phyloP scores from a whole-genome alignment of 2,113 vertebrate species.

The Plectropomus leopardus region DNA sequence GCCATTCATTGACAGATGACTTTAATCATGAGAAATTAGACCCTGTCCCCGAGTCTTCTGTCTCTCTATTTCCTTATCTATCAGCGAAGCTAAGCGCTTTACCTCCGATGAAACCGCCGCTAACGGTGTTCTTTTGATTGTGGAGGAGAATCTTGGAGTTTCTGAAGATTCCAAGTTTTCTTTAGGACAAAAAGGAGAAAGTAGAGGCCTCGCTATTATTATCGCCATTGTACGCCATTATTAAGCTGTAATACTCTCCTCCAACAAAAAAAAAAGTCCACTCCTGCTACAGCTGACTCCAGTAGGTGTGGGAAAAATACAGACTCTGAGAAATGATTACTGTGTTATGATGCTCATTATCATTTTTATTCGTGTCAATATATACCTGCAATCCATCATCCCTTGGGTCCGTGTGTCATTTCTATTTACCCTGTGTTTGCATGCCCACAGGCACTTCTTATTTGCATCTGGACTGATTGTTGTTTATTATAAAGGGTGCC shows the following conservation, averaged over 20 bases:
- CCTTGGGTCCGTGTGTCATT: constrained; percentile 58
- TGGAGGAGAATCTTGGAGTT: constrained; percentile 23
- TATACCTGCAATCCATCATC: constrained; percentile 68
- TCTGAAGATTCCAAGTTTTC: constrained; percentile 45
- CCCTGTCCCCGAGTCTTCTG: constrained; percentile 16
- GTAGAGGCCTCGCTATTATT: neutral
- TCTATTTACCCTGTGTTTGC: constrained; percentile 63
- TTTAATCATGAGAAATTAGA: constrained; percentile 71
- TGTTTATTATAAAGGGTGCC: constrained; percentile 68
- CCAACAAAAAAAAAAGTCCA: neutral
- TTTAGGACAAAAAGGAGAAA: neutral
- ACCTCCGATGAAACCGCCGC: constrained; percentile 29
- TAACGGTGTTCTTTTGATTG: constrained; percentile 61
- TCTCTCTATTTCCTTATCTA: constrained; percentile 46
- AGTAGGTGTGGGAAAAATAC: constrained; percentile 16
- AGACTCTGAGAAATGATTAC: constrained; percentile 47
- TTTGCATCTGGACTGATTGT: constrained; percentile 66
- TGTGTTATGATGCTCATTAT: constrained; percentile 61
- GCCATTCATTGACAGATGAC: constrained; percentile 58
- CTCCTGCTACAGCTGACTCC: neutral
- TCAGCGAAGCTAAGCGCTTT: constrained; percentile 23
- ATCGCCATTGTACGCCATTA: too few relatives aligned
- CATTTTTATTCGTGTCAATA: constrained; percentile 66
- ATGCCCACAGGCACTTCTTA: constrained; percentile 65
- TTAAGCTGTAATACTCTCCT: neutral